Base-by-base conservation (phyloP, 2,113 vertebrate genomes). In the Lepus americanus region DNA sequence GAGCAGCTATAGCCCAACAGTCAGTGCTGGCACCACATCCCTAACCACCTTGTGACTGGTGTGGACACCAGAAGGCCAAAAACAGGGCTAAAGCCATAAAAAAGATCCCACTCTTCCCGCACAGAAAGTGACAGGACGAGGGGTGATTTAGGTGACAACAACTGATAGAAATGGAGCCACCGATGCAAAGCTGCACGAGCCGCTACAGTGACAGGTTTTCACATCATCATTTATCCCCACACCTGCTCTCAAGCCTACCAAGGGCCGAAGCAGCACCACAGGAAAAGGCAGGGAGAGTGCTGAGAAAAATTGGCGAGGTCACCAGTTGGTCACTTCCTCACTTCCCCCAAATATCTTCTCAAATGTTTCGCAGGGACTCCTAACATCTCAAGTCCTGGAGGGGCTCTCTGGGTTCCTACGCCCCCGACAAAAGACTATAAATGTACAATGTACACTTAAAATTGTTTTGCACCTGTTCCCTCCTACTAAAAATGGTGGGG, bases 401-500 rank as follows among this genome's bases (percentile, higher is more conserved):
- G 97, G 23, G 59, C 92, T 97, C 92, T 92, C 66, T 27, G 39
- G 78, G 53, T 82, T 87, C 59, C 83, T n/a, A 84, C 78, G 94
- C 77, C 97, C 55, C 80, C 8, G 16, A 90, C 96, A 77, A 51
- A 97, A 82, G 80, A 97, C 95, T 89, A 95, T 91, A 94, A 97
- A 85, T 86, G 86, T 22, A 36, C 53, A 61, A 96, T 55, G n/a
- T 55, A 95, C 92, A 97, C 8, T 53, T 94, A 97, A 97, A 96
- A 95, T 61, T 83, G 64, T 53, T 97, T 97, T 97, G 97, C 91
- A 98, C 95, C 96, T 98, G 94, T 87, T 97, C 96, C 89, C 93
- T 78, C 44, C 55, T 93, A 94, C 53, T 94, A 89, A 96, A 97
- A 93, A 89, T 1, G 13, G 66, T 5, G 17, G 33, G 33, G 92